Percentiles rank a stretch among this genome's conserved stretches.
These are phyloP conservation scores for Zosterops pallidus DNA, from an alignment of 2,113 vertebrate species.

Conservation along the genomic window DNA sequence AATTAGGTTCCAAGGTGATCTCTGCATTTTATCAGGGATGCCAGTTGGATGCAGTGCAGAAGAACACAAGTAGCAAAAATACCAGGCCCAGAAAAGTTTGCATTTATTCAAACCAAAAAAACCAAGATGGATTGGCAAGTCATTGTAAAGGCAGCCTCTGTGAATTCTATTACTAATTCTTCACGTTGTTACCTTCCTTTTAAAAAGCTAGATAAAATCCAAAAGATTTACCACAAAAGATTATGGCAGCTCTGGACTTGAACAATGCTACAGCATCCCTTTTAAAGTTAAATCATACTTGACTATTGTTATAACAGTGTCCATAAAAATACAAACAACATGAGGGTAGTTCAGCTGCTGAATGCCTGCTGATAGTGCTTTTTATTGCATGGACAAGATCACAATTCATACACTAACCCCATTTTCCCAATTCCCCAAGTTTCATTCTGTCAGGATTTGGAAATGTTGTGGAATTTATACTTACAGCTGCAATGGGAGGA, in stretches of 20 bases:
- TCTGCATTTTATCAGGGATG: background rate
- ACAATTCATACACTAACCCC: conserved; percentile 59
- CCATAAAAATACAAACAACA: conserved; percentile 34
- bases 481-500: background rate
- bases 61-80: background rate
- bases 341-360: conserved; percentile 1
- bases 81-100: background rate
- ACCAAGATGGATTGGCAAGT: background rate
- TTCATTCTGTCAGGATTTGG: conserved; percentile 66
- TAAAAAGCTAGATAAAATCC: conserved; percentile 31
- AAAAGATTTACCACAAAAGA: conserved; percentile 21
- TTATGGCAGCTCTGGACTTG: conserved; percentile 40
- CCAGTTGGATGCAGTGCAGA: background rate
- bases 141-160: background rate
- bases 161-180: background rate
- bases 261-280: conserved; percentile 3
- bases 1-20: background rate
- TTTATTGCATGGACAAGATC: conserved; percentile 55
- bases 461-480: conserved; percentile 60
- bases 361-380: conserved; percentile 31
- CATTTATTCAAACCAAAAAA: background rate
- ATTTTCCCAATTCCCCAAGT: conserved; percentile 65
- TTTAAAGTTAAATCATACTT: conserved; percentile 64
- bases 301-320: conserved; percentile 43
- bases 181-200: background rate